Percentiles rank a stretch among this genome's conserved stretches.
These are phyloP conservation scores for Carpatolechia fugitivella DNA, from an alignment of 2,888 invertebrate genomes.

Conservation along the genomic window DNA sequence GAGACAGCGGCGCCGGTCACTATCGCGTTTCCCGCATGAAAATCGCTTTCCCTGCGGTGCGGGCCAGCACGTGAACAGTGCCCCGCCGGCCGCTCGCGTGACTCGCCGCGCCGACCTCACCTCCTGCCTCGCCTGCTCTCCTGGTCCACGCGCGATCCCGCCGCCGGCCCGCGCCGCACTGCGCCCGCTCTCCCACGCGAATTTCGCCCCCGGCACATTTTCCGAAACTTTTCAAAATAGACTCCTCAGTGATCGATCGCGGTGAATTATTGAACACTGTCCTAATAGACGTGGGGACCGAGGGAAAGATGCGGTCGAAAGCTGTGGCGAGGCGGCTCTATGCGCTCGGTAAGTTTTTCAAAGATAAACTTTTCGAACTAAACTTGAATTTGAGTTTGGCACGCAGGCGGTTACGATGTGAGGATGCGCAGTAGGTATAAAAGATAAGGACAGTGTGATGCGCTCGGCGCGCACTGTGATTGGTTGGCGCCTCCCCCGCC, in stretches of 20 bases:
- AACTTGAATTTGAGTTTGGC: background rate
- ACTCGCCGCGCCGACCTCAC: constrained; percentile 61
- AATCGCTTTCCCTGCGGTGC: constrained; percentile 74
- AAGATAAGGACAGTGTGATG: constrained; percentile 69
- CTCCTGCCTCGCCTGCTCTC: constrained; percentile 41
- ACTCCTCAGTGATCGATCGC: constrained; percentile 52
- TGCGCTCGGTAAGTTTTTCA: constrained; percentile 80
- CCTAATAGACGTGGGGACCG: constrained; percentile 36
- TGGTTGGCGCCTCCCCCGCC: constrained; percentile 73
- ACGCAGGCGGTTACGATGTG: background rate
- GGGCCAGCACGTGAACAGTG: constrained; percentile 73
- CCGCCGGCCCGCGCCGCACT: constrained; percentile 62
- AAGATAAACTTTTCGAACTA: background rate
- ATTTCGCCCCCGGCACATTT: constrained; percentile 40
- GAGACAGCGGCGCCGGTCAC: constrained; percentile 70
- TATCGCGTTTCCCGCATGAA: constrained; percentile 75
- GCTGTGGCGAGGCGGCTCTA: constrained; percentile 85
- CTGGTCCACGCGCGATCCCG: constrained; percentile 51
- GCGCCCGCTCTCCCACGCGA: constrained; percentile 37
- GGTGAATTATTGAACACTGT: constrained; percentile 54
- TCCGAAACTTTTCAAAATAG: constrained; percentile 41
- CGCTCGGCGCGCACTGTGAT: constrained; percentile 56
- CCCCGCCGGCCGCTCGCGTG: constrained; percentile 76
- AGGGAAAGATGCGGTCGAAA: constrained; percentile 83
- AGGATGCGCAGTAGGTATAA: constrained; percentile 65